Evolutionary conservation across 2,888 invertebrate species (phyloP).

Genomic region (Synanthedon andrenaeformis): DNA sequence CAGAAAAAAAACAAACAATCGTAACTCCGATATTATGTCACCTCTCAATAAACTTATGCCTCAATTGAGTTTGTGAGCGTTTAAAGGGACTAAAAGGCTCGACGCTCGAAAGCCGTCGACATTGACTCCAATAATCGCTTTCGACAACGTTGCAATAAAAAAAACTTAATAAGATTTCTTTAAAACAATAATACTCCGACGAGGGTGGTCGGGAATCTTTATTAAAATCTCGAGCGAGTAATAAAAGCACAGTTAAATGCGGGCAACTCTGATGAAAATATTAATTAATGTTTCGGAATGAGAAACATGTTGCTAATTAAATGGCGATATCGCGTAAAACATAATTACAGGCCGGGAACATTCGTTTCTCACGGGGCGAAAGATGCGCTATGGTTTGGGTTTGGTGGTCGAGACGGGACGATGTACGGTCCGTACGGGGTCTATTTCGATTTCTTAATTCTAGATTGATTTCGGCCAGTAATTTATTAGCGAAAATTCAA

Average conservation of each 20-base stretch:
- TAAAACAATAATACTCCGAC: slow-evolving; percentile 54
- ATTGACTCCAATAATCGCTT: slow-evolving; percentile 37
- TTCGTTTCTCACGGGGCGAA: slow-evolving; percentile 61
- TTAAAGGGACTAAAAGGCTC: not conserved
- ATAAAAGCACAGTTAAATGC: slow-evolving; percentile 68
- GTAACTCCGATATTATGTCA: slow-evolving; percentile 22
- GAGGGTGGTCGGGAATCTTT: slow-evolving; percentile 67
- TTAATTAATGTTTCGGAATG: slow-evolving; percentile 69
- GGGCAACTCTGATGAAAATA: slow-evolving; percentile 67
- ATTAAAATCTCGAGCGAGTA: slow-evolving; percentile 66
- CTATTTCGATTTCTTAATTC: too few relatives aligned
- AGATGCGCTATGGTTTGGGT: slow-evolving; percentile 16
- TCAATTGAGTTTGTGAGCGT: not conserved
- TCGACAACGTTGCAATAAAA: slow-evolving; percentile 32
- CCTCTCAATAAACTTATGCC: slow-evolving; percentile 9
- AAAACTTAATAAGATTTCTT: slow-evolving; percentile 51
- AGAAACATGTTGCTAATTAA: slow-evolving; percentile 69
- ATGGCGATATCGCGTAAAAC: slow-evolving; percentile 69
- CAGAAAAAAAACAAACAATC: slow-evolving; percentile 33
- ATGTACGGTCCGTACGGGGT: slow-evolving; percentile 16
- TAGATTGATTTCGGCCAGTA: too few relatives aligned
- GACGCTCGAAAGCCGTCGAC: slow-evolving; percentile 28
- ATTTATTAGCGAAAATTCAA: too few relatives aligned
- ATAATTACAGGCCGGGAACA: slow-evolving; percentile 65
- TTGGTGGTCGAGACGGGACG: slow-evolving; percentile 8